Percentiles rank a stretch among this genome's conserved stretches.
These are phyloP conservation scores for Corythaeola cristata DNA, from an alignment of 2,113 vertebrate genomes.

Conservation along the genomic window DNA sequence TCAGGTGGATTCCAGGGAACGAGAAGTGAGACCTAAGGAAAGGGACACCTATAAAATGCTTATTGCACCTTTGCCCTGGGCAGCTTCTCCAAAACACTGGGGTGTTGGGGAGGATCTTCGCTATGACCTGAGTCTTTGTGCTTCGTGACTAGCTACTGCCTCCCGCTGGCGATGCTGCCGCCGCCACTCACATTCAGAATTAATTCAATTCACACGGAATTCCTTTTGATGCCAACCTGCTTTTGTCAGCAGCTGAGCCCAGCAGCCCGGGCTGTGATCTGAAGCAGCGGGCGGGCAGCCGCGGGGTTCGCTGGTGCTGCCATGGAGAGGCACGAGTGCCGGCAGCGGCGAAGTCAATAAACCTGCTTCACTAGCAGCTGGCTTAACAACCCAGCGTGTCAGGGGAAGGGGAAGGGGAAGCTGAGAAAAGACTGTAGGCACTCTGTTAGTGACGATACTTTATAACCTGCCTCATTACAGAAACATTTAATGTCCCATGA, in stretches of 20 bases:
- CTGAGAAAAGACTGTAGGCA: background rate
- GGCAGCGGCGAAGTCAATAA: background rate
- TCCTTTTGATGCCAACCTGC: background rate
- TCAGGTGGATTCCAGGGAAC: background rate
- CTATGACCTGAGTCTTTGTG: background rate
- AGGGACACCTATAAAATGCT: background rate
- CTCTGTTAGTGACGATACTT: background rate
- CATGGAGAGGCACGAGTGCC: accelerated
- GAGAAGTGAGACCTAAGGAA: background rate
- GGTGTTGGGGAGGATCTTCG: background rate
- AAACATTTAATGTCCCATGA: background rate
- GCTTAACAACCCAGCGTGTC: accelerated
- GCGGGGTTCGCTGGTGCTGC: accelerated
- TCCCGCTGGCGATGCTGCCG: background rate
- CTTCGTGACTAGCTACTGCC: background rate
- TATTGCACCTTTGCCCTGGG: background rate
- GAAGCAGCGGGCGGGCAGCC: accelerated
- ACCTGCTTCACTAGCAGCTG: background rate
- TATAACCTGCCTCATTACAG: background rate
- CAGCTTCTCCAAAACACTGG: background rate
- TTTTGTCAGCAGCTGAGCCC: background rate
- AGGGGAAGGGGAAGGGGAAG: background rate
- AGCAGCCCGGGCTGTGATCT: background rate
- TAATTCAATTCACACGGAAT: background rate
- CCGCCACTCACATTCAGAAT: background rate